Base-by-base conservation (phyloP, 2,888 invertebrate genomes). In the Drosophila conformis region DNA sequence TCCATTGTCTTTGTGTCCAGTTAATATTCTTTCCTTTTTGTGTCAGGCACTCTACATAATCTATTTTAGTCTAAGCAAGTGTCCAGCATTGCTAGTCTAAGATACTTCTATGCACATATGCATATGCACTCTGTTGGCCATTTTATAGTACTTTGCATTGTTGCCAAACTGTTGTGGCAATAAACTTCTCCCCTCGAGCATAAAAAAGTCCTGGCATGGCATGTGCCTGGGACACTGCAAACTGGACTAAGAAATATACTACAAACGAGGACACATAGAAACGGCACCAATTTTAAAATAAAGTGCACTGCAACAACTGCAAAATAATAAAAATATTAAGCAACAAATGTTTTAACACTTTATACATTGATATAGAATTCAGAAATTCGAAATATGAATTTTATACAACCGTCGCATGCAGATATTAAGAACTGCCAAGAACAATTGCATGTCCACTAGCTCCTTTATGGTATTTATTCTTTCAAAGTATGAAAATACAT, bases 1-100 rank as follows among this genome's bases (percentile, higher is more conserved):
- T 74, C 64, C 68, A 80, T 76, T 86, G 70, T 66, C 74, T 69
- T 73, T 82, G 71, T 59, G 68, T 59, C 52, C 49, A n/a, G 31
- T 57, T 69, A 61, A 40, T 27, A 25, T 31, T 46, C 7, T 21
- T 6, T 48, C 29, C 27, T 48, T 51, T 40, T 51, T 48, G 38
- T 54, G 33, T n/a, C 31, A 60, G 52, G 15, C 25, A 63, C 61
- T 18, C 38, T 48, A 48, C 33, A 64, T 52, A 65, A 69, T 69
- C 59, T 49, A 64, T 72, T 72, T 59, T 42, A 42, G 59, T 33
- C 64, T 31, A 29, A 53, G 51, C 49, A 73, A 67, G 31, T 56
- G 51, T 42, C 18, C 57, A 58, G 51, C 18, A 8, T 61, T 40
- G 56, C 40, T 38, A 21, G 15, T 38, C 48, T 38, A 51, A 65